phyloP scores from a whole-genome alignment of 2,797 vertebrate genomes.

The Rhinichthys osculus region DNA sequence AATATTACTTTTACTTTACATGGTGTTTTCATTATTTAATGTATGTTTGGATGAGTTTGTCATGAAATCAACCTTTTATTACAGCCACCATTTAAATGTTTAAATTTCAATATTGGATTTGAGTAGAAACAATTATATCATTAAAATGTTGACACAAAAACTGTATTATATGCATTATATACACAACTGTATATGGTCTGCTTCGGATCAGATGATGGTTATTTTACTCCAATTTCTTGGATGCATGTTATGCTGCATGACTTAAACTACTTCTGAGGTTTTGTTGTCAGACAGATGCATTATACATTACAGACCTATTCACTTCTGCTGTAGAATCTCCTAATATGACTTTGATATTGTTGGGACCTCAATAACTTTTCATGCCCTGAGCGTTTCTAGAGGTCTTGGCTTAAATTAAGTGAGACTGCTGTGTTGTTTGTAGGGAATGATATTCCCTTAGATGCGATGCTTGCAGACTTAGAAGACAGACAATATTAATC shows the following conservation, averaged over 20 bases:
- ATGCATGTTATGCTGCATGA: neutral
- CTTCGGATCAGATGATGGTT: neutral
- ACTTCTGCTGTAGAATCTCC: slow-evolving; percentile 18
- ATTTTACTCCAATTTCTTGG: neutral
- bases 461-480: neutral
- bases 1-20: neutral
- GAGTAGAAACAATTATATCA: neutral
- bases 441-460: neutral
- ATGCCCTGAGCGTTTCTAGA: neutral
- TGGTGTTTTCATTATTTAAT: neutral
- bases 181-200: neutral
- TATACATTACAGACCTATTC: slow-evolving; percentile 3
- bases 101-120: neutral
- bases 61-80: neutral
- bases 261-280: neutral
- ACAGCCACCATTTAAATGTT: neutral
- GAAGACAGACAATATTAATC: neutral
- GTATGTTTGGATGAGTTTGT: neutral
- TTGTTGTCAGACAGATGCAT: slow-evolving; percentile 25
- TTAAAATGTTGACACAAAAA: neutral
- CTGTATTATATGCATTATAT: neutral
- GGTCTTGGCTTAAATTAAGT: slow-evolving; percentile 23
- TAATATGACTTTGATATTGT: slow-evolving; percentile 30
- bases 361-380: slow-evolving; percentile 2
- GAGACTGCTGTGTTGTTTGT: neutral